Evolutionary conservation across 2,797 vertebrate genomes (phyloP), one percentile per base, ranked within the genome.

Genomic region (Tympanoctomys barrerae): DNA sequence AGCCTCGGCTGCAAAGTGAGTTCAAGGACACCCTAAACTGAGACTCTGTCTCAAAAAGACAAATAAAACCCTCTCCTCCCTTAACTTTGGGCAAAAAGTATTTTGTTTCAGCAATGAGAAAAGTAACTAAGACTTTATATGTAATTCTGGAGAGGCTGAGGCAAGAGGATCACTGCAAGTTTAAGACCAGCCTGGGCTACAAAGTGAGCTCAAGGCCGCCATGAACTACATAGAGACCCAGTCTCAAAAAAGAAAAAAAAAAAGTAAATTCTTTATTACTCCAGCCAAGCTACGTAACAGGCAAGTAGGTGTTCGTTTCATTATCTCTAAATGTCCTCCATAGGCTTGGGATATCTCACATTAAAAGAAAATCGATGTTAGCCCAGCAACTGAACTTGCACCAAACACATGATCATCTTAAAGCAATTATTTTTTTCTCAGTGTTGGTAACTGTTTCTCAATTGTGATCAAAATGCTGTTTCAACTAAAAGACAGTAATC

Each of bases 371-470:
- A 54, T 83, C 75, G 66, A 87, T 84, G 52, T 87, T 73, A 85
- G 42, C 54, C 21, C 57, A 95, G 46, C 83, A 49, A 89, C 64
- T 83, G 42, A 94, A 92, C 42, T 52, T 80, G 80, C 49, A 83
- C 26, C 24, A 73, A 93, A 87, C 18, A 61, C 36, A 64, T 42
- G 13, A 79, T 70, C 75, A 79, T n/a, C 31, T 87, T 81, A n/a
- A 92, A 86, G 77, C 82, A 92, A 88, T 10, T 61, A 95, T 59
- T 62, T 84, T 85, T n/a, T 49, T n/a, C 28, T 78, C 83, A 89
- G n/a, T 62, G 24, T 49, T 79, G 24, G 36, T 96, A 87, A 92
- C 1, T 73, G 22, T 86, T 96, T 88, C 80, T 91, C 83, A 94
- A 91, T 10, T 54, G 54, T 46, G 6, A 33, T 64, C 42, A 39